Evolutionary conservation across 2,888 invertebrate genomes (phyloP).

Genomic region (Cristatella mucedo): DNA sequence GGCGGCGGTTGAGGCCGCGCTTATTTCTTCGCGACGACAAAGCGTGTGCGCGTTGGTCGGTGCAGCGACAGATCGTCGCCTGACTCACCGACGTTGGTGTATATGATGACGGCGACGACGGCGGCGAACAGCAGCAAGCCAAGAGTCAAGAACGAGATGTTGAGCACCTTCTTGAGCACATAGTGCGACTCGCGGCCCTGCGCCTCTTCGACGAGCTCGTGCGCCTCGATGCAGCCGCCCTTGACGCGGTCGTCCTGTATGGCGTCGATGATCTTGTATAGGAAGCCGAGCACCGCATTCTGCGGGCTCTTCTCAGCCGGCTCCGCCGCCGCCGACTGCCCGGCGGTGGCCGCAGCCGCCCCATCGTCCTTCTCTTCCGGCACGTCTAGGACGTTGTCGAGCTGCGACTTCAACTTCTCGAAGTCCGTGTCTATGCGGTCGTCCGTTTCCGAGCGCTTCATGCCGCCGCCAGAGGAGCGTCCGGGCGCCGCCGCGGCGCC

Average conservation of each 20-base stretch:
- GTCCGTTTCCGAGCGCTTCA: not conserved
- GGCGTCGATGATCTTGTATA: too few relatives aligned
- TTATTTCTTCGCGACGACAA: too few relatives aligned
- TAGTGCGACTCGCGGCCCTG: too few relatives aligned
- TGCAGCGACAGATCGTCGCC: too few relatives aligned
- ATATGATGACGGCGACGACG: constrained; percentile 27
- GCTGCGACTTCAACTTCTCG: not conserved
- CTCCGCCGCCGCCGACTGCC: too few relatives aligned
- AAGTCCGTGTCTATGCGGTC: constrained; percentile 2
- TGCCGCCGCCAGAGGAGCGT: too few relatives aligned
- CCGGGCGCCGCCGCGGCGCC: too few relatives aligned
- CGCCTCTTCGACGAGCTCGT: constrained; percentile 5
- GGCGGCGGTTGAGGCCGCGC: too few relatives aligned
- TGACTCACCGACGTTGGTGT: constrained; percentile 24
- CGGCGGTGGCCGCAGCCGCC: not conserved
- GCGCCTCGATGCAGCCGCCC: constrained; percentile 6
- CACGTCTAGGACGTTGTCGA: constrained; percentile 2
- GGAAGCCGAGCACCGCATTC: too few relatives aligned
- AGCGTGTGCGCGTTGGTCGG: too few relatives aligned
- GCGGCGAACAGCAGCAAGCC: constrained; percentile 24
- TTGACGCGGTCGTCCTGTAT: constrained; percentile 8
- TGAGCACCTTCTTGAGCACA: constrained; percentile 24
- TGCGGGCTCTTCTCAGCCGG: too few relatives aligned
- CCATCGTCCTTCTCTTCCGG: constrained; percentile 1
- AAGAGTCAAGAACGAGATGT: constrained; percentile 26